A percentile compares a stretch with the other conserved stretches of the same genome.
phyloP scores from a whole-genome alignment of 2,113 vertebrate species.

The Elachura formosa region DNA sequence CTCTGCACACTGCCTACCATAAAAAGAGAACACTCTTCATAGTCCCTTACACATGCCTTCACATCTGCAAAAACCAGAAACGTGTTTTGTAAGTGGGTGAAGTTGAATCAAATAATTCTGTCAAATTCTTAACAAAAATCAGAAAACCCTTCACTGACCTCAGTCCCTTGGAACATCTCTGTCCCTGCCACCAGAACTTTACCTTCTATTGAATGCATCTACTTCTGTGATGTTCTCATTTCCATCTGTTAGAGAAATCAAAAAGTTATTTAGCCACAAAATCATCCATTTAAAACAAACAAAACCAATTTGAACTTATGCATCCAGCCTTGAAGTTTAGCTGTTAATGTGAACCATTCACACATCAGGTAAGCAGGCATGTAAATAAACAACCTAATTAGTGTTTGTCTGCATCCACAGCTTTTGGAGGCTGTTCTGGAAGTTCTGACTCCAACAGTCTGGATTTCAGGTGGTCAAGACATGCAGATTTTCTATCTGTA shows the following conservation, averaged over 20 bases:
- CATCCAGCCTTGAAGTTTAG: neutral
- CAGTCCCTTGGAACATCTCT: neutral
- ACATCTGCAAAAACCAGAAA: neutral
- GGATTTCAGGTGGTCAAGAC: neutral
- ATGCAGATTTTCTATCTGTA: neutral
- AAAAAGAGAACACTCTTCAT: neutral
- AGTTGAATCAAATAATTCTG: neutral
- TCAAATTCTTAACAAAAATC: neutral
- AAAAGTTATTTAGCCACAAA: neutral
- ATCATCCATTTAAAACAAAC: neutral
- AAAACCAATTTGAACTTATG: neutral
- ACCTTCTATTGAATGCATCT: constrained; percentile 71
- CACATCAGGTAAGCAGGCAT: neutral
- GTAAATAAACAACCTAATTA: neutral
- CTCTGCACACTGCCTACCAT: neutral
- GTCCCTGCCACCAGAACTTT: neutral
- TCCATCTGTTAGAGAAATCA: constrained; percentile 48
- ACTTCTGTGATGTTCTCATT: constrained; percentile 71
- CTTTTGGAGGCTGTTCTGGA: neutral
- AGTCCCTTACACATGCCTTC: neutral
- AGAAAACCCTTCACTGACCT: neutral
- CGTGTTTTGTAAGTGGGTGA: neutral
- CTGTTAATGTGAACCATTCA: neutral
- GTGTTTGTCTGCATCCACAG: neutral
- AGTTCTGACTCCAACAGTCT: neutral